These are phyloP conservation scores for Sebastes fasciatus DNA, from an alignment of 2,113 vertebrate genomes.

Conservation along the genomic window DNA sequence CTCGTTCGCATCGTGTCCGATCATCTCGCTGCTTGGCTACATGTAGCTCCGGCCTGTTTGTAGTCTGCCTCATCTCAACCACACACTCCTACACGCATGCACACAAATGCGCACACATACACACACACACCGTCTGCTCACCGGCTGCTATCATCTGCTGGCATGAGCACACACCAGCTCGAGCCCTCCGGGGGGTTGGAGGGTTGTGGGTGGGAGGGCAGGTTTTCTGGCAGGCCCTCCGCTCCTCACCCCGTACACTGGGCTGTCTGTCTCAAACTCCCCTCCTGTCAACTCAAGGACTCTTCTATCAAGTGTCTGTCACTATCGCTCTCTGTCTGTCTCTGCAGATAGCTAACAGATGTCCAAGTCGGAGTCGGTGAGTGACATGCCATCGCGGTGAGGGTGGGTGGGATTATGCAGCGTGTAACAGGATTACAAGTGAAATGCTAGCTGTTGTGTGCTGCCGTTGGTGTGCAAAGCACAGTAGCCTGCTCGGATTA, in stretches of 20 bases:
- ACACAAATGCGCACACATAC: constrained; percentile 15
- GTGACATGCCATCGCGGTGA: constrained; percentile 35
- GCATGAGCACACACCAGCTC: constrained; percentile 55
- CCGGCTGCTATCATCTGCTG: constrained; percentile 67
- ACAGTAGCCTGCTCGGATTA: constrained; percentile 42
- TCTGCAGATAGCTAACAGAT: constrained; percentile 62
- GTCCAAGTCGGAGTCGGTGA: constrained; percentile 57
- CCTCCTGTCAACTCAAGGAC: constrained; percentile 65
- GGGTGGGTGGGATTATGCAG: constrained; percentile 59
- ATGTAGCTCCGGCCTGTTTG: background rate
- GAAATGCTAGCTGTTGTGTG: constrained; percentile 44
- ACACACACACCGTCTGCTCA: constrained; percentile 58
- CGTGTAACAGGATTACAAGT: constrained; percentile 75
- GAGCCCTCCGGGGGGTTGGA: constrained; percentile 43
- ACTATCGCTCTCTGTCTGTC: constrained; percentile 40
- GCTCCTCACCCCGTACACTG: constrained; percentile 46
- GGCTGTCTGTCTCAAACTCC: constrained; percentile 41
- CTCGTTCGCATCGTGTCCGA: constrained; percentile 18
- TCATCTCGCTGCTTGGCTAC: background rate
- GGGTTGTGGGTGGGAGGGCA: constrained; percentile 57
- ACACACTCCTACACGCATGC: constrained; percentile 29
- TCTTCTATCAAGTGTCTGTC: constrained; percentile 65
- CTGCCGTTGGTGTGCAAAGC: constrained; percentile 14
- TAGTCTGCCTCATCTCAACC: constrained; percentile 23
- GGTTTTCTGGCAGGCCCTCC: constrained; percentile 61